Evolutionary conservation across 2,797 vertebrate species (phyloP).

Genomic region (Channallabes apus): DNA sequence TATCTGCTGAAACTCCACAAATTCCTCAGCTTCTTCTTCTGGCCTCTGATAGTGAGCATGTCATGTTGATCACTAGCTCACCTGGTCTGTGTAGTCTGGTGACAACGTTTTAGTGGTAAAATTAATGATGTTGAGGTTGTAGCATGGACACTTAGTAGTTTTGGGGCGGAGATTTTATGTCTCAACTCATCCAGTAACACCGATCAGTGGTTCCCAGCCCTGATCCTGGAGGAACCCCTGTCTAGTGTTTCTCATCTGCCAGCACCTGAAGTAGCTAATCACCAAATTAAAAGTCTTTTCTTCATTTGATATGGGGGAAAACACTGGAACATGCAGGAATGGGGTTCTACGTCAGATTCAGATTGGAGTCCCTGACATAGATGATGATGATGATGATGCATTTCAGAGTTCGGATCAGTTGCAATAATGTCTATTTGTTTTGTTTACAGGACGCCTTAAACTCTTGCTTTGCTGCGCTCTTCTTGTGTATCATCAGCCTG

Average conservation of each 20-base stretch:
- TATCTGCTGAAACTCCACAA: conserved; percentile 79
- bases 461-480: conserved; percentile 73
- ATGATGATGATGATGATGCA: background rate
- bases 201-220: too few relatives aligned
- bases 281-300: too few relatives aligned
- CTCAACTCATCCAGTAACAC: background rate
- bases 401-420: background rate
- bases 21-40: conserved; percentile 71
- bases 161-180: too few relatives aligned
- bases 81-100: background rate
- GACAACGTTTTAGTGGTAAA: background rate
- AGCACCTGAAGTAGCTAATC: too few relatives aligned
- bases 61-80: background rate
- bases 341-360: too few relatives aligned
- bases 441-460: conserved; percentile 82
- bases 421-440: conserved; percentile 20
- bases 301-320: too few relatives aligned
- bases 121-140: background rate
- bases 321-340: too few relatives aligned
- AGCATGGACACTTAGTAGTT: background rate
- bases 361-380: too few relatives aligned
- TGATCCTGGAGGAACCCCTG: too few relatives aligned
- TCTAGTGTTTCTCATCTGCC: too few relatives aligned
- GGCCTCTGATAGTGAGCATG: conserved; percentile 82
- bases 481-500: conserved; percentile 74